Conservation (phyloP, 2,113 vertebrate genomes). For the Gymnarchus niloticus region DNA sequence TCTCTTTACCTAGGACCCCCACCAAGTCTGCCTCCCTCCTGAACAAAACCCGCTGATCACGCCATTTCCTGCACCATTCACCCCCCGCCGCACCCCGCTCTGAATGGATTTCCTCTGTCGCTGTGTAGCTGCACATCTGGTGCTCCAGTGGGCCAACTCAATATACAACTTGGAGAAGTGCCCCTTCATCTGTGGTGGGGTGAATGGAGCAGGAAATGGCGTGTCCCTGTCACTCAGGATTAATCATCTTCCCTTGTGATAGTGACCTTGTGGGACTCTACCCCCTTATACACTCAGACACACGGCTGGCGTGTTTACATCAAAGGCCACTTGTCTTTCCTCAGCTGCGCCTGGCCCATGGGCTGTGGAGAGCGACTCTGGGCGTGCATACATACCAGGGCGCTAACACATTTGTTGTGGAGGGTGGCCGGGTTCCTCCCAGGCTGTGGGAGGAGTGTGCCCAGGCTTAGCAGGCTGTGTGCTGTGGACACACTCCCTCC, state of each 20-base stretch:
- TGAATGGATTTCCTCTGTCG: background rate
- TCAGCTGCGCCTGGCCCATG: background rate
- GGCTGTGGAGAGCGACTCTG: background rate
- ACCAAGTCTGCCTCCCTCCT: background rate
- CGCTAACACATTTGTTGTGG: too few relatives aligned
- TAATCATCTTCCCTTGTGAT: too few relatives aligned
- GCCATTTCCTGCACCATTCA: background rate
- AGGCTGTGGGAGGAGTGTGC: background rate
- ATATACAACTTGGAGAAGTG: background rate
- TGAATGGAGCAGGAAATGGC: too few relatives aligned
- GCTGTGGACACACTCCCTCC: background rate
- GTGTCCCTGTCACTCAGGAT: background rate
- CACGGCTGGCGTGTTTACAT: too few relatives aligned
- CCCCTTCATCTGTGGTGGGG: background rate
- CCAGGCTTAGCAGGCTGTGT: background rate
- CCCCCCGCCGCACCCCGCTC: background rate
- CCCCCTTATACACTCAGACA: too few relatives aligned
- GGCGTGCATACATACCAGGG: too few relatives aligned
- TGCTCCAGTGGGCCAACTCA: background rate
- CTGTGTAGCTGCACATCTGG: background rate
- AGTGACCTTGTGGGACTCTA: too few relatives aligned
- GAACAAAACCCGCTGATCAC: background rate
- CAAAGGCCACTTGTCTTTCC: background rate
- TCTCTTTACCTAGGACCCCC: background rate
- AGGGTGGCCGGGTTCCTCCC: too few relatives aligned